Percentiles rank a stretch among this genome's conserved stretches.
Conservation (phyloP, 2,888 invertebrate species). For the Aphidoletes aphidimyza region DNA sequence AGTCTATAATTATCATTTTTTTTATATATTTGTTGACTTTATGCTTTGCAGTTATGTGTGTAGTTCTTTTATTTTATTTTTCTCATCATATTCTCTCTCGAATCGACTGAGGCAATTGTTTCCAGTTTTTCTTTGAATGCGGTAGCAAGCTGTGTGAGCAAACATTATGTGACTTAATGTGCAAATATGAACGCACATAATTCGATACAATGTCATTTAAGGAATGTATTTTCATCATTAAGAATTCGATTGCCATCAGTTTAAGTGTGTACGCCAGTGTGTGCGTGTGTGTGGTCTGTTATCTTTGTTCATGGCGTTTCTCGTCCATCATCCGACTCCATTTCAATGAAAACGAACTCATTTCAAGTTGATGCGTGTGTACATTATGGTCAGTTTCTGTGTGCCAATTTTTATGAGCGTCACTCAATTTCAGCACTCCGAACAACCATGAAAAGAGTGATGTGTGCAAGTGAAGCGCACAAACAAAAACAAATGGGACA, state of each 20-base stretch:
- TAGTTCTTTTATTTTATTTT: neutral
- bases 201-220: constrained; percentile 18
- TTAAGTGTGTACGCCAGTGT: no score
- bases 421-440: neutral
- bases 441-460: neutral
- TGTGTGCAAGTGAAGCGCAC: neutral
- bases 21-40: constrained; percentile 13
- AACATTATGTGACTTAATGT: neutral
- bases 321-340: no score
- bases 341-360: no score
- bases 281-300: constrained; percentile 39
- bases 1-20: constrained; percentile 51
- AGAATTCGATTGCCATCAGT: constrained; percentile 40
- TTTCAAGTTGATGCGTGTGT: neutral
- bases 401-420: neutral
- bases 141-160: constrained; percentile 50
- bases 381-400: neutral
- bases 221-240: constrained; percentile 16
- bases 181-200: neutral
- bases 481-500: constrained; percentile 26
- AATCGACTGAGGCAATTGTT: neutral
- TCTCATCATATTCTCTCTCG: neutral
- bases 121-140: constrained; percentile 15
- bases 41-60: no score
- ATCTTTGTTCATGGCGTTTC: no score